phyloP scores from a whole-genome alignment of 2,113 vertebrate genomes.

The Anseranas semipalmata region DNA sequence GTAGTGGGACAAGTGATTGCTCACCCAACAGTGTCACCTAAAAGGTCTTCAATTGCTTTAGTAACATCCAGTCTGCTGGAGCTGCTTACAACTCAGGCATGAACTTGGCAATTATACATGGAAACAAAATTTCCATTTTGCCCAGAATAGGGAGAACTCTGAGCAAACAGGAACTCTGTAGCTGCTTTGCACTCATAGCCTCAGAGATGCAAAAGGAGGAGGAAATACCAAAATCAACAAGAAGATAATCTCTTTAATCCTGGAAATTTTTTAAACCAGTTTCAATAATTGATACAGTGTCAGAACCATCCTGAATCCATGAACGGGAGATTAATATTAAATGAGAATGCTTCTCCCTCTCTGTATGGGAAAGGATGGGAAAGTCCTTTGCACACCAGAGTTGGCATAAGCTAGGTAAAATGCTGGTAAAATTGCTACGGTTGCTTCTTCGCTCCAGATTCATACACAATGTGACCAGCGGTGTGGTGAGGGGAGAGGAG shows the following conservation, averaged over 20 bases:
- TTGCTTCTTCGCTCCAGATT: not conserved
- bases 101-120: not conserved
- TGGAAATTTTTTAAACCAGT: slow-evolving; percentile 39
- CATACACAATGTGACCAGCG: not conserved
- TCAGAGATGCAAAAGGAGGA: not conserved
- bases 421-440: not conserved
- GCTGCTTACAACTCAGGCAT: not conserved
- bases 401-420: not conserved
- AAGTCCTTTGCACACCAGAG: not conserved
- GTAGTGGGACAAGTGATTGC: not conserved
- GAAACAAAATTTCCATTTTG: not conserved
- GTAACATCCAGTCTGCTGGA: not conserved
- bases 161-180: not conserved
- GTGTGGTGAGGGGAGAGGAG: not conserved
- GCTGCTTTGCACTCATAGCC: not conserved
- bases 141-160: not conserved
- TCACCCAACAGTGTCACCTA: not conserved
- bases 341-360: slow-evolving; percentile 22
- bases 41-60: not conserved
- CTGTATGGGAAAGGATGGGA: not conserved
- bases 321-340: slow-evolving; percentile 48
- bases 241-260: slow-evolving; percentile 50
- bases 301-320: slow-evolving; percentile 9
- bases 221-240: slow-evolving; percentile 16
- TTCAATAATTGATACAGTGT: slow-evolving; percentile 69